Evolutionary conservation across 2,113 vertebrate species (phyloP), one percentile per base, ranked within the genome.

Genomic region (Sorex fumeus): DNA sequence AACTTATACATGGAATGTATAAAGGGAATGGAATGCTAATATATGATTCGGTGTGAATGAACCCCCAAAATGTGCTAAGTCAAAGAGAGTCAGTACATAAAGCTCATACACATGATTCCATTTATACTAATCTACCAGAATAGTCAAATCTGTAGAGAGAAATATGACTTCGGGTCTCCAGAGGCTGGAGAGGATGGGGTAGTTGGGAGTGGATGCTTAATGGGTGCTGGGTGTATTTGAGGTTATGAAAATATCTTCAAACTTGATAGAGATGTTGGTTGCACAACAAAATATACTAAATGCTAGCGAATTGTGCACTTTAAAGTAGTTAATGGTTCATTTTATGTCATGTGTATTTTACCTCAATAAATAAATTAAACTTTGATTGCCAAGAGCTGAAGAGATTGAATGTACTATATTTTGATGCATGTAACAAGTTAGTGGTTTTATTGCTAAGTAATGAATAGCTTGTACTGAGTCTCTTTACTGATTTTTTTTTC

Each of bases 361-460:
- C 50, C 57, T 96, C 88, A 75, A 60, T 94, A 32, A 90, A 91
- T 72, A 77, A 87, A 95, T 82, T 74, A 91, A 78, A 64, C 64
- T 75, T 78, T 70, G 90, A 91, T 64, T 75, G 50, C 71, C 76
- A 76, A 71, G 78, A 94, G 74, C 64, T 81, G n/a, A 45, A 80
- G 77, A 84, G 87, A 69, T 92, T 30, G 70, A 78, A 79, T n/a
- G 28, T 79, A 40, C 57, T 74, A 3, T 62, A n/a, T 60, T 57
- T 30, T 45, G 82, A 19, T 40, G 34, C 64, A 50, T 15, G 47
- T 80, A 91, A 43, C 66, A 74, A 87, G 74, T 86, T 10, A 70
- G 70, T 81, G 43, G 77, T 79, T 84, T 77, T 87, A 34, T 84
- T 87, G 69, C 74, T 75, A n/a, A 16, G 10, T 92, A 92, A 94